Base-by-base conservation (phyloP, 2,797 vertebrate species). In the Coregonus suidteri region DNA sequence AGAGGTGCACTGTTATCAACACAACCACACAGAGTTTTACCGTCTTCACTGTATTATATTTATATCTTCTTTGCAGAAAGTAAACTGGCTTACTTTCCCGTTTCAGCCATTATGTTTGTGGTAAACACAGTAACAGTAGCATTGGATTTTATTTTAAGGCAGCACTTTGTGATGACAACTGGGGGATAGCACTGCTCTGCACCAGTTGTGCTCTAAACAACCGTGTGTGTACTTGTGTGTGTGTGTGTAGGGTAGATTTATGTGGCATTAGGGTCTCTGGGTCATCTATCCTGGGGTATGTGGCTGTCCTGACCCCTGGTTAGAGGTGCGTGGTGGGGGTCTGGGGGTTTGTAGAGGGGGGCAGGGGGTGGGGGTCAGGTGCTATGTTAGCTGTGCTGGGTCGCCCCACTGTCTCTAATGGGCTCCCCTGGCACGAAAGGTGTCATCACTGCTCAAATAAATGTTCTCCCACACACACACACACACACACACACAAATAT, bases 361-460 rank as follows among this genome's bases (percentile, higher is more conserved):
- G 77, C 87, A 84, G 82, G 87, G 85, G 82, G 78, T 91, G 87
- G 87, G 87, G 90, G 90, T 91, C 87, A 86, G 87, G 88, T 91
- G 91, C 87, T 93, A 89, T 87, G 85, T 90, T 91, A 94, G 91
- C 90, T 83, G 90, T 80, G 84, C 87, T 94, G 89, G 91, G 88
- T 85, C 80, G 85, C 82, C 87, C 85, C 88, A 91, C 92, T 89
- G 81, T 88, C 93, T 93, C 91, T 96, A 95, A 95, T 95, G 93
- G 94, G 92, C 90, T 96, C 94, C 94, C 95, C 90, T 95, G 96
- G 93, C 94, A 94, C 90, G 88, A 85, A 85, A 89, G 75, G 85
- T 94, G 94, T 94, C 92, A 92, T 92, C 90, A 81, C 74, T 78
- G 83, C 51, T 64, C 88, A 93, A 92, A 92, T 93, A 92, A 91